Conservation (phyloP, 2,797 vertebrate species). For the Lacerta bilineata region DNA sequence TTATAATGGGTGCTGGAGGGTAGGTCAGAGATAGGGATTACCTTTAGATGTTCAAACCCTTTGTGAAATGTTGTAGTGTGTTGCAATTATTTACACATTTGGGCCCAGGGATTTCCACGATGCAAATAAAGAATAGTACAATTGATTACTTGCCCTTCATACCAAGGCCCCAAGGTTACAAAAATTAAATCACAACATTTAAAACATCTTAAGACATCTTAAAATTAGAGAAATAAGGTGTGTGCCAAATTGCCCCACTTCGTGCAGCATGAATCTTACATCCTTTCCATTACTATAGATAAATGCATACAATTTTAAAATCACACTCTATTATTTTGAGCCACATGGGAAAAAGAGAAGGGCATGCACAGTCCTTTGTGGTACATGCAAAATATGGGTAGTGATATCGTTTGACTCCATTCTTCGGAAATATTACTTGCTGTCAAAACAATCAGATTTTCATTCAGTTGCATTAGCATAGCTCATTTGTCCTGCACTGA, state of each 20-base stretch:
- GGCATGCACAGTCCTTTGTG: not conserved
- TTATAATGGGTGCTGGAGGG: too few relatives aligned
- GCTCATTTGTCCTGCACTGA: constrained; percentile 1
- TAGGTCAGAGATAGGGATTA: not conserved
- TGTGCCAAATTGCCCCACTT: not conserved
- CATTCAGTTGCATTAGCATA: constrained; percentile 38
- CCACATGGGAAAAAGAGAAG: constrained; percentile 10
- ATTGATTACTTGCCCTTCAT: too few relatives aligned
- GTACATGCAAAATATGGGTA: not conserved
- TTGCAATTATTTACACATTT: not conserved
- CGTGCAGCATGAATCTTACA: not conserved
- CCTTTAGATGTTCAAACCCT: not conserved
- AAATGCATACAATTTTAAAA: not conserved
- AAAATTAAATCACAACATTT: too few relatives aligned
- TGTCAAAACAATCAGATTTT: constrained; percentile 42
- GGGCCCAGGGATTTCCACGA: not conserved
- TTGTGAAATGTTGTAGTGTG: not conserved
- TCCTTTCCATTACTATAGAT: not conserved
- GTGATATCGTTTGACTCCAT: constrained; percentile 33
- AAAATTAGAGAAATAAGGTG: too few relatives aligned
- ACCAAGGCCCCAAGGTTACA: too few relatives aligned
- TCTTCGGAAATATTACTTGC: constrained; percentile 30
- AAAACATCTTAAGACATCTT: too few relatives aligned
- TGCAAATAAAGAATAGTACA: too few relatives aligned
- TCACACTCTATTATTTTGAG: constrained; percentile 10